These are phyloP conservation scores for Acronicta leporina DNA, from an alignment of 2,888 invertebrate genomes.

Conservation along the genomic window DNA sequence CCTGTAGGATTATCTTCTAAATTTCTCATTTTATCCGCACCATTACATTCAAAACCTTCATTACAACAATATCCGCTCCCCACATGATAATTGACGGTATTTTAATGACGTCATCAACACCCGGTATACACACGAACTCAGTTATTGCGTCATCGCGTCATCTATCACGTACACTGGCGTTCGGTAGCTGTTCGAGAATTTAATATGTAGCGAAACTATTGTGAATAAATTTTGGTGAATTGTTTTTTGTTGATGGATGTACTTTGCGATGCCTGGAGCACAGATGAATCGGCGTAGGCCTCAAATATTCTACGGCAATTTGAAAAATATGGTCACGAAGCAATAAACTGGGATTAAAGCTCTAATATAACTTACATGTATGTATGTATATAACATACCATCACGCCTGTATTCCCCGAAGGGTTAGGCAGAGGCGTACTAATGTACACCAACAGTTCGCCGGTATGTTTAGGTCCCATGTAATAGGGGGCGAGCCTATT, in stretches of 20 bases:
- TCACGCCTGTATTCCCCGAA: no score
- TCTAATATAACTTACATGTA: no score
- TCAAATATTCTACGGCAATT: no score
- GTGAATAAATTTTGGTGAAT: slow-evolving; percentile 14
- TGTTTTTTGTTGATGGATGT: slow-evolving; percentile 35
- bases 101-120: slow-evolving; percentile 48
- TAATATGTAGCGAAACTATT: slow-evolving; percentile 44
- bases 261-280: neutral
- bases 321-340: no score
- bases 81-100: slow-evolving; percentile 38
- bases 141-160: slow-evolving; percentile 43
- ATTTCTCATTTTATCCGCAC: neutral
- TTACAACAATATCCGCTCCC: slow-evolving; percentile 31
- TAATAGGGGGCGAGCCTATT: no score
- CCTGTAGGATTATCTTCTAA: no score
- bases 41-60: slow-evolving; percentile 7
- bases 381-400: no score
- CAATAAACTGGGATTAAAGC: no score
- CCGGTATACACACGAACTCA: slow-evolving; percentile 34
- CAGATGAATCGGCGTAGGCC: neutral
- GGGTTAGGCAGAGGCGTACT: no score
- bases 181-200: slow-evolving; percentile 33
- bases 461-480: no score
- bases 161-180: slow-evolving; percentile 41
- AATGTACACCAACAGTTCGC: no score